Percentiles rank a stretch among this genome's conserved stretches.
These are phyloP conservation scores for Amiota minor DNA, from an alignment of 2,888 invertebrate species.

Conservation along the genomic window DNA sequence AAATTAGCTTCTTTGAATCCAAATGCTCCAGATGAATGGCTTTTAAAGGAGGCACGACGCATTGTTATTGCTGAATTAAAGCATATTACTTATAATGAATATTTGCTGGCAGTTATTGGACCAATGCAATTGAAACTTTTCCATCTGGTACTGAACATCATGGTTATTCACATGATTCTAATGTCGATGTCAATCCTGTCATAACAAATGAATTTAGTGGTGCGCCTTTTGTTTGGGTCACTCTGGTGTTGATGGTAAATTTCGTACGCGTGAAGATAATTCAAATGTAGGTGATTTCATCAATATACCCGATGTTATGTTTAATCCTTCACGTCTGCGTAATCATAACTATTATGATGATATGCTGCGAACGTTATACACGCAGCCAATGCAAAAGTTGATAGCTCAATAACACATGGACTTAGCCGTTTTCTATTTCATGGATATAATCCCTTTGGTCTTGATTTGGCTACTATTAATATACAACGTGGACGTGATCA, in stretches of 20 bases:
- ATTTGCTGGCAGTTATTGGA: slow-evolving; percentile 84
- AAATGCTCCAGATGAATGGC: slow-evolving; percentile 81
- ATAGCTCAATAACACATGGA: slow-evolving; percentile 80
- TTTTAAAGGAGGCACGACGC: slow-evolving; percentile 83
- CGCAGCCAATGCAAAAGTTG: slow-evolving; percentile 82
- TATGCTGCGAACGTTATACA: slow-evolving; percentile 76
- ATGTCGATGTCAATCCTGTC: slow-evolving; percentile 81
- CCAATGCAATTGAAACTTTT: slow-evolving; percentile 79
- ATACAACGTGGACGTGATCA: slow-evolving; percentile 87
- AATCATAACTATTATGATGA: slow-evolving; percentile 78
- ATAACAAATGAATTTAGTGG: slow-evolving; percentile 86
- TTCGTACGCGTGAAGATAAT: slow-evolving; percentile 64
- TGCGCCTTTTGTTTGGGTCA: slow-evolving; percentile 91
- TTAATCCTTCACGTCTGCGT: slow-evolving; percentile 80
- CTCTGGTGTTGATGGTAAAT: slow-evolving; percentile 83
- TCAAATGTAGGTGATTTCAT: slow-evolving; percentile 75
- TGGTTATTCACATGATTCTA: slow-evolving; percentile 79
- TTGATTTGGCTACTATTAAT: slow-evolving; percentile 85
- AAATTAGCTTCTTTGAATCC: slow-evolving; percentile 80
- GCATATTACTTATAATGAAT: slow-evolving; percentile 86
- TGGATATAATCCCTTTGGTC: slow-evolving; percentile 83
- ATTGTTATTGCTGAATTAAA: slow-evolving; percentile 85
- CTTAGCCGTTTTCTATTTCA: slow-evolving; percentile 88
- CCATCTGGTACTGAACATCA: slow-evolving; percentile 75
- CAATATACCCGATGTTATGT: slow-evolving; percentile 81